Percentiles rank a stretch among this genome's conserved stretches.
Evolutionary conservation across 2,888 invertebrate species (phyloP).

Genomic region (Cerceris rybyensis): DNA sequence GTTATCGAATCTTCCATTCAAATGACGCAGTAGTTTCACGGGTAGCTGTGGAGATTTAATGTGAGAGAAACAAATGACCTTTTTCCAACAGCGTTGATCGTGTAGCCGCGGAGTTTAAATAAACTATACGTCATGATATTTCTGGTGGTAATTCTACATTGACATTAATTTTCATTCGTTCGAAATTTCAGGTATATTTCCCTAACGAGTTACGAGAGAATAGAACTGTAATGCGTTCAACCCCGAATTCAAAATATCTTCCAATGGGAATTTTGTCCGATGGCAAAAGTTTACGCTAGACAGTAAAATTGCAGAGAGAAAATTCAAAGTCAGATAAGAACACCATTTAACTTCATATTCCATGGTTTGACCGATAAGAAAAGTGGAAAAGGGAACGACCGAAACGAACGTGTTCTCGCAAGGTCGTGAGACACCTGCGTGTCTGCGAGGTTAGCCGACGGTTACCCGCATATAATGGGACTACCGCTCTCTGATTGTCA

Average conservation of each 20-base stretch:
- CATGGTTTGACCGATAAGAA: conserved; percentile 21
- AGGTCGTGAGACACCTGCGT: conserved; percentile 73
- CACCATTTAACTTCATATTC: not conserved
- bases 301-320: too few species aligned
- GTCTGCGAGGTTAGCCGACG: conserved; percentile 58
- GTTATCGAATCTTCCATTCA: conserved; percentile 70
- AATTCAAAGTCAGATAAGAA: not conserved
- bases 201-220: too few species aligned
- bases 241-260: too few species aligned
- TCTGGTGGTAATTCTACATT: not conserved
- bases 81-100: not conserved
- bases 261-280: too few species aligned
- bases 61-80: conserved; percentile 1
- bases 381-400: conserved; percentile 35
- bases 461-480: conserved; percentile 69
- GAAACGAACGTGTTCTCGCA: conserved; percentile 63
- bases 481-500: conserved; percentile 73
- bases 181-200: too few species aligned
- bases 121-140: not conserved
- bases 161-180: too few species aligned
- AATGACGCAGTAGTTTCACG: conserved; percentile 51
- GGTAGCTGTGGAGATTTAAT: conserved; percentile 4
- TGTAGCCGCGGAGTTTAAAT: not conserved
- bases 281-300: too few species aligned
- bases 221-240: too few species aligned